Base-by-base conservation (phyloP, 2,888 invertebrate species). In the Cosmopolites sordidus region DNA sequence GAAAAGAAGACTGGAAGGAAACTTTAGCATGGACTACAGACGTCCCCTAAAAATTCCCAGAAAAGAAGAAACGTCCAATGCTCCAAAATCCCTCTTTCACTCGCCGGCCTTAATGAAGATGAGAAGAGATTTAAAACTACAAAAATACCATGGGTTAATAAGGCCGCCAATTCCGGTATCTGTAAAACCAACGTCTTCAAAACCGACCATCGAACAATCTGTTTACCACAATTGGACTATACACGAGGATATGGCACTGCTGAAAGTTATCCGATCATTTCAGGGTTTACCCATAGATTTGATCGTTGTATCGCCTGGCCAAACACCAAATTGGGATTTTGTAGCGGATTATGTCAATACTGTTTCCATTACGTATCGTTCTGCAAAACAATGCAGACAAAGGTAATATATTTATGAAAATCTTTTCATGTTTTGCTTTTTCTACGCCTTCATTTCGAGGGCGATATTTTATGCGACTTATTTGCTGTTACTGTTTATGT, bases 271-370 rank as follows among this genome's bases (percentile, higher is more conserved):
- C 43, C 86, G 87, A 60, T 79, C 82, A 65, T 76, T 81, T 57
- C 87, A 87, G 73, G 86, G 88, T 17, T 71, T 92, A 46, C 88
- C 89, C 0, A 71, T 89, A 52, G 89, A 86, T 76, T 79, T 87
- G 60, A 81, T 86, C 73, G 82, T 86, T 52, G 76, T 86, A 54
- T 69, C 87, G 57, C 90, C 88, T 0, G 92, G 87, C 0, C 93
- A 92, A 69, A 87, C 87, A 17, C 89, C 93, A 40, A 98, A 98
- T 77, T 98, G 97, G 97, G 96, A 98, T 72, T 82, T 95, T 70
- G 91, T 92, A 6, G 86, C 94, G 16, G 94, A 95, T 69, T 83
- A 89, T 64, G 94, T 97, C 1, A 94, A 89, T 73, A 84, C 87
- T 58, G 84, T 83, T n/a, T 89, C 92, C 43, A 83, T 91, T 62